phyloP scores from a whole-genome alignment of 1,140 invertebrate species.

The Caerostris darwini region DNA sequence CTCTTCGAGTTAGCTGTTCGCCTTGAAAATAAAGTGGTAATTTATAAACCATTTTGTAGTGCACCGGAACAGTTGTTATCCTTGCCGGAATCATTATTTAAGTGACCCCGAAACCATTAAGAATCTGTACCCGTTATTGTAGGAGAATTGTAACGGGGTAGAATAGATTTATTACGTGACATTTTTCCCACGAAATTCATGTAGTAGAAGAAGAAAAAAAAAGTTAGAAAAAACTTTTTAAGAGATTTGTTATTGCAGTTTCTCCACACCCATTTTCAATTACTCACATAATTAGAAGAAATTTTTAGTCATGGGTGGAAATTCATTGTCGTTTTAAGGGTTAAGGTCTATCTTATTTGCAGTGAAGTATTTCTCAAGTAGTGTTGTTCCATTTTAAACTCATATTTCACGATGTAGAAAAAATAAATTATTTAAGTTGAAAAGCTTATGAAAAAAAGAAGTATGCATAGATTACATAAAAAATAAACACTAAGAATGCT shows the following conservation, averaged over 20 bases:
- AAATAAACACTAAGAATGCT: too few species aligned
- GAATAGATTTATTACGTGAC: conserved; percentile 6
- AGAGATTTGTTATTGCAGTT: background rate
- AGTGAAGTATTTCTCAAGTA: too few species aligned
- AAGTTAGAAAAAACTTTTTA: background rate
- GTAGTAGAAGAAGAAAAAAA: background rate
- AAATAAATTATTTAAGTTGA: too few species aligned
- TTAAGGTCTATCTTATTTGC: background rate
- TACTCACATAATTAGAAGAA: conserved; percentile 8
- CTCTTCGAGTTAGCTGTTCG: background rate
- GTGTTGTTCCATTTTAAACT: too few species aligned
- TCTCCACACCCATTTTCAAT: conserved; percentile 13
- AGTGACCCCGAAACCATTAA: conserved; percentile 15
- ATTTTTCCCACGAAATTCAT: conserved; percentile 18
- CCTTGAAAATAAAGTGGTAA: conserved; percentile 45
- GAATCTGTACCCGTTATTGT: conserved; percentile 48
- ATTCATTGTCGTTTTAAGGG: background rate
- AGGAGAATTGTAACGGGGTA: background rate
- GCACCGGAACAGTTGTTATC: conserved; percentile 28
- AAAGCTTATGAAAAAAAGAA: too few species aligned
- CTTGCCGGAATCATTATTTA: conserved; percentile 45
- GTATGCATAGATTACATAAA: too few species aligned
- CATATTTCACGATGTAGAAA: too few species aligned
- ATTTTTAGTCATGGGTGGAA: background rate
- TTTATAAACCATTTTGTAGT: conserved; percentile 47